Conservation (phyloP, 2,113 vertebrate genomes). For the Pachypanchax playfairii region DNA sequence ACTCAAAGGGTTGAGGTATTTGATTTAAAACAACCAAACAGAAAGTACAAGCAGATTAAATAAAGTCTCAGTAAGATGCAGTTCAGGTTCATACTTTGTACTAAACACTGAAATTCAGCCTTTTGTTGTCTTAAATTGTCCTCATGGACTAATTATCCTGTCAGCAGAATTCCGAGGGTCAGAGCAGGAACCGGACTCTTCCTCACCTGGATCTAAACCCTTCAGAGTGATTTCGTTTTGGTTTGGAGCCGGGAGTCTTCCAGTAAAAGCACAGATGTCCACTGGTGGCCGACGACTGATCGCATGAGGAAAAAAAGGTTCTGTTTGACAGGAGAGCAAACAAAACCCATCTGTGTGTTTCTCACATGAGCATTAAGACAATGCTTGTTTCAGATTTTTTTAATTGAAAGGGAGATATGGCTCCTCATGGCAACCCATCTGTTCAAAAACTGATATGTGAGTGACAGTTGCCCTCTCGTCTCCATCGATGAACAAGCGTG, state of each 20-base stretch:
- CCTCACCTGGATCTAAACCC: slow-evolving; percentile 33
- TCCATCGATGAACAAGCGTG: slow-evolving; percentile 62
- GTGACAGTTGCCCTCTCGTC: slow-evolving; percentile 71
- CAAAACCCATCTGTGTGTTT: slow-evolving; percentile 70
- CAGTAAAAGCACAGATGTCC: slow-evolving; percentile 15
- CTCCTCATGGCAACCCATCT: slow-evolving; percentile 74
- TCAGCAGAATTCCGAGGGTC: slow-evolving; percentile 62
- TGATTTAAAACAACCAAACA: no score
- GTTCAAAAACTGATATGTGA: slow-evolving; percentile 72
- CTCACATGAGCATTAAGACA: slow-evolving; percentile 56
- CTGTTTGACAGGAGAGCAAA: slow-evolving; percentile 53
- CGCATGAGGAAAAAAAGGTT: slow-evolving; percentile 47
- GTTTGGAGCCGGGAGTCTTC: slow-evolving; percentile 6
- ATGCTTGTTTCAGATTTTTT: slow-evolving; percentile 69
- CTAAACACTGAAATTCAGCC: slow-evolving; percentile 53
- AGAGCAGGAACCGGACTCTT: slow-evolving; percentile 23
- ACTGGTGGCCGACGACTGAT: slow-evolving; percentile 31
- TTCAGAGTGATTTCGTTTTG: no score
- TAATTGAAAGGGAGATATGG: slow-evolving; percentile 73
- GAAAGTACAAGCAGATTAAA: no score
- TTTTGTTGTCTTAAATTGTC: no score
- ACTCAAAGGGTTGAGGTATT: no score
- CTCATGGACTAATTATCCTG: slow-evolving; percentile 73
- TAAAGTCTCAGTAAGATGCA: no score
- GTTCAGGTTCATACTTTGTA: no score